Evolutionary conservation across 2,113 vertebrate genomes (phyloP).

Genomic region (Seriola quinqueradiata): DNA sequence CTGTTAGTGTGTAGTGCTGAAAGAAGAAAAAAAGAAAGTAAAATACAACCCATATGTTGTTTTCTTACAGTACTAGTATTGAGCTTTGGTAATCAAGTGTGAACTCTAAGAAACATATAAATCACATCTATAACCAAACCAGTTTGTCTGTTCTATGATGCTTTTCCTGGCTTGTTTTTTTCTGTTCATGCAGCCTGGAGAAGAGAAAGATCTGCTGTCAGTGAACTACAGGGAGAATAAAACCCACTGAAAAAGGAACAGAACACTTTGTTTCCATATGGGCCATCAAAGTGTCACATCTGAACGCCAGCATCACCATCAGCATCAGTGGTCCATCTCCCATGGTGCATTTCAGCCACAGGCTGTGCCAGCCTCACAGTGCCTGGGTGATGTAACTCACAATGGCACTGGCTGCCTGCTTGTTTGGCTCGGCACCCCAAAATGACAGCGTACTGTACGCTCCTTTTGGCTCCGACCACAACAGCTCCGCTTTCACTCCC

Average conservation of each 20-base stretch:
- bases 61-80: background rate
- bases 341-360: slow-evolving; percentile 73
- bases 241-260: background rate
- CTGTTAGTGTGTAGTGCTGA: background rate
- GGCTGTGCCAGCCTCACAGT: slow-evolving; percentile 83
- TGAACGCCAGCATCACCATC: slow-evolving; percentile 2
- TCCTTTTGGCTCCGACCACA: slow-evolving; percentile 64
- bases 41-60: too few species aligned
- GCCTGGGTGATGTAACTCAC: slow-evolving; percentile 77
- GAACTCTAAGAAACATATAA: background rate
- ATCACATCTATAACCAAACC: background rate
- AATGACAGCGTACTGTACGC: slow-evolving; percentile 69
- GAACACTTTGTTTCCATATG: slow-evolving; percentile 12
- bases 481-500: slow-evolving; percentile 72
- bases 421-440: slow-evolving; percentile 70
- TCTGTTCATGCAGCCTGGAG: background rate
- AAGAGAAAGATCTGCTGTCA: background rate
- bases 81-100: background rate
- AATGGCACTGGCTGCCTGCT: slow-evolving; percentile 64
- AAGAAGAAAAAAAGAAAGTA: background rate
- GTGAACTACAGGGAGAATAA: background rate
- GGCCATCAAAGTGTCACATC: slow-evolving; percentile 16
- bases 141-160: background rate
- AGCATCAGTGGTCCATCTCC: slow-evolving; percentile 52
- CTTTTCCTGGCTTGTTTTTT: too few species aligned